Evolutionary conservation across 2,797 vertebrate genomes (phyloP).

Genomic region (Amniataba percoides): DNA sequence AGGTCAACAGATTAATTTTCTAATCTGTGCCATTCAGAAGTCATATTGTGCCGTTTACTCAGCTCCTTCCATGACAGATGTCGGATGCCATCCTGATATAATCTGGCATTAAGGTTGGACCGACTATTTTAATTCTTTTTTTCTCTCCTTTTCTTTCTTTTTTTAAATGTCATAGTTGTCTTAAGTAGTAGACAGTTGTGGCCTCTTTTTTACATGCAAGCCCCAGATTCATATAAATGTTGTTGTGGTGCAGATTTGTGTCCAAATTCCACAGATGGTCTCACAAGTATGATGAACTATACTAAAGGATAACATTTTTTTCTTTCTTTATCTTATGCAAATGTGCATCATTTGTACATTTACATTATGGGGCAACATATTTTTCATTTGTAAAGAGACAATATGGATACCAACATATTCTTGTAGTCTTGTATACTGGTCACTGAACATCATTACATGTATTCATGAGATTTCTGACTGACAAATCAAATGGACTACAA

Average conservation of each 20-base stretch:
- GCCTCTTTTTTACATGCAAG: slow-evolving; percentile 35
- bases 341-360: neutral
- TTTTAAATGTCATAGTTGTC: slow-evolving; percentile 11
- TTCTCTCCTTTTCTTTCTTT: slow-evolving; percentile 7
- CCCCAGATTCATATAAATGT: slow-evolving; percentile 10
- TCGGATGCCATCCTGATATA: slow-evolving; percentile 70
- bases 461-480: slow-evolving; percentile 10
- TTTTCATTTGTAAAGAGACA: neutral
- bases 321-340: neutral
- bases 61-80: slow-evolving; percentile 65
- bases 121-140: slow-evolving; percentile 13
- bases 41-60: slow-evolving; percentile 58
- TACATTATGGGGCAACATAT: neutral
- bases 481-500: neutral
- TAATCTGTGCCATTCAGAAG: slow-evolving; percentile 46
- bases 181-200: slow-evolving; percentile 40
- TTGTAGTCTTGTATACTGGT: neutral
- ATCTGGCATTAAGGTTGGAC: slow-evolving; percentile 72
- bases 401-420: neutral
- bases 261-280: slow-evolving; percentile 16
- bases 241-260: slow-evolving; percentile 36
- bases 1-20: slow-evolving; percentile 53
- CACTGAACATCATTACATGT: slow-evolving; percentile 7
- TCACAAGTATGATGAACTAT: neutral
- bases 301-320: neutral